Evolutionary conservation across 2,113 vertebrate species (phyloP).

Genomic region (Raja brachyura): DNA sequence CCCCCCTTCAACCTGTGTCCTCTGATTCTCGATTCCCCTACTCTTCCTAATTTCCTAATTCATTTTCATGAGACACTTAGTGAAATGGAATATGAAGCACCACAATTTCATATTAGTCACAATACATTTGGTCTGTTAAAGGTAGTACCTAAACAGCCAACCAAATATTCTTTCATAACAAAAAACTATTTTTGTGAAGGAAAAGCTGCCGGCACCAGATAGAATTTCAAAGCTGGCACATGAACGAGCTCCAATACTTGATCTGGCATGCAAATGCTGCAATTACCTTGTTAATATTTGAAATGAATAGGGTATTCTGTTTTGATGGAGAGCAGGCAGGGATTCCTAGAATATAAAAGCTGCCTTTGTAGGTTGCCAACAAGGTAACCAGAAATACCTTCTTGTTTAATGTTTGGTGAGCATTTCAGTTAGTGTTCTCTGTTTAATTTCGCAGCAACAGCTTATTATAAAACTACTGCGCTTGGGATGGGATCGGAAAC

Average conservation of each 20-base stretch:
- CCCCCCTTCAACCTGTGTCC: too few relatives aligned
- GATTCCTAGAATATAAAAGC: not conserved
- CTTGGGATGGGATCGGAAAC: not conserved
- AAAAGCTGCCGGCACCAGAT: not conserved
- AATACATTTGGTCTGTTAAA: not conserved
- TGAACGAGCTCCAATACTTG: not conserved
- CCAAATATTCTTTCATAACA: too few relatives aligned
- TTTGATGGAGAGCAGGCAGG: not conserved
- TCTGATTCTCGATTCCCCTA: too few relatives aligned
- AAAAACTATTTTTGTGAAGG: not conserved
- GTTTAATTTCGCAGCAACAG: not conserved
- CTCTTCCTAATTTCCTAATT: too few relatives aligned
- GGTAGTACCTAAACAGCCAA: not conserved
- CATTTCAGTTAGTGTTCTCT: not conserved
- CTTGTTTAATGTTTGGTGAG: not conserved
- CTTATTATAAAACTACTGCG: not conserved
- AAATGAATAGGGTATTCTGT: not conserved
- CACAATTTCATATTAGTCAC: not conserved
- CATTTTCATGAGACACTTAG: not conserved
- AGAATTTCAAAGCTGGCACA: not conserved
- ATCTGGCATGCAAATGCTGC: not conserved
- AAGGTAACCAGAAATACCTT: not conserved
- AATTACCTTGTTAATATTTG: not conserved
- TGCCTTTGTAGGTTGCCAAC: not conserved
- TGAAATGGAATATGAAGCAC: not conserved